Evolutionary conservation across 2,113 vertebrate species (phyloP).

Genomic region (Macquaria ambigua): DNA sequence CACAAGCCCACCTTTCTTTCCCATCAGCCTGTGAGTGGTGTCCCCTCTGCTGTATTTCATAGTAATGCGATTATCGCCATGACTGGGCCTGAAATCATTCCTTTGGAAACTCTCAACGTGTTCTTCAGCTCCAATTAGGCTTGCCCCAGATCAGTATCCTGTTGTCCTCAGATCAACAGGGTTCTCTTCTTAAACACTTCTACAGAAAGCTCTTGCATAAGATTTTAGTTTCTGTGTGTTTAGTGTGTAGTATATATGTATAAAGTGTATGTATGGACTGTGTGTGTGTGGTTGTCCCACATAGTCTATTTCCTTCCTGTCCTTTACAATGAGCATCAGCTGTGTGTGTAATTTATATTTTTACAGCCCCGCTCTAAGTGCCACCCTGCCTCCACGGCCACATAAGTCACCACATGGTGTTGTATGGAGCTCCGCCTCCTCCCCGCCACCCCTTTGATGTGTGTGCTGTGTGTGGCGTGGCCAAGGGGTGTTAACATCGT

Average conservation of each 20-base stretch:
- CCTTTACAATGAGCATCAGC: not conserved
- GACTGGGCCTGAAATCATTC: conserved; percentile 13
- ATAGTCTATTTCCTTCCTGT: conserved; percentile 4
- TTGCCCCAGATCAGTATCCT: not conserved
- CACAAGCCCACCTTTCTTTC: conserved; percentile 14
- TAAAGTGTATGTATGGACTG: not conserved
- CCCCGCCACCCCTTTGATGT: conserved; percentile 50
- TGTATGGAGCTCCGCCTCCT: conserved; percentile 37
- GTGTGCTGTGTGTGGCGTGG: conserved; percentile 44
- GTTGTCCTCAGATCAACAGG: not conserved
- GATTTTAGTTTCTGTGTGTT: not conserved
- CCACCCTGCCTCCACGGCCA: conserved; percentile 32
- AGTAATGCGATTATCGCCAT: conserved; percentile 4
- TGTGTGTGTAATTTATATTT: conserved; percentile 58
- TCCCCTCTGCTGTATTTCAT: not conserved
- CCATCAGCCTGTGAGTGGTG: not conserved
- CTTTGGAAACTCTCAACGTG: not conserved
- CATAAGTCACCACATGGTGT: conserved; percentile 38
- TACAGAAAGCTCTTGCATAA: not conserved
- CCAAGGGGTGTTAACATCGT: conserved; percentile 58
- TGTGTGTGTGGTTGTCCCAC: conserved; percentile 5
- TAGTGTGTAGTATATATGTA: not conserved
- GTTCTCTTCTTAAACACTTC: not conserved
- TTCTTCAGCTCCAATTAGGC: not conserved
- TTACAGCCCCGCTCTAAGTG: conserved; percentile 41